Conservation (phyloP, 2,888 invertebrate genomes). For the Timandra comae region DNA sequence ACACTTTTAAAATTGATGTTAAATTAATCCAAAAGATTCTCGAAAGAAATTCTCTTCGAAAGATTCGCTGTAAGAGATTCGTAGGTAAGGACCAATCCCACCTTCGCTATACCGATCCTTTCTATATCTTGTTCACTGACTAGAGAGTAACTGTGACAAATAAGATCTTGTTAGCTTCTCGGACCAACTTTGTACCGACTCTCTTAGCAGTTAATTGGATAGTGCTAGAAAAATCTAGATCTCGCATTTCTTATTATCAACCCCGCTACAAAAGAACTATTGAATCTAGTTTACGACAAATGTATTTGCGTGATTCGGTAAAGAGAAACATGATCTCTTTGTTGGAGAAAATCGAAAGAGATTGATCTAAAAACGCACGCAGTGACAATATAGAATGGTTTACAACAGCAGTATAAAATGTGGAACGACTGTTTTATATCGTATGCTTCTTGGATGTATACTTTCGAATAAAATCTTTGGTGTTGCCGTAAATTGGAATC, state of each 20-base stretch:
- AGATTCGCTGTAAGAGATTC: too few species aligned
- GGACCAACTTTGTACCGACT: neutral
- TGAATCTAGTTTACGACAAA: neutral
- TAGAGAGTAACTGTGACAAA: neutral
- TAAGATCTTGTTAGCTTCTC: neutral
- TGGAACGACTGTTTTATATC: neutral
- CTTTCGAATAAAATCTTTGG: neutral
- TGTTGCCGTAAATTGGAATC: neutral
- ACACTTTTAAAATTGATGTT: neutral
- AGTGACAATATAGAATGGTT: neutral
- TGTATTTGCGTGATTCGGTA: neutral
- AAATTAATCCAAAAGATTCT: neutral
- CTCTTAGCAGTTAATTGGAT: neutral
- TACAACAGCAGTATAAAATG: constrained; percentile 5
- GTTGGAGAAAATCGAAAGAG: constrained; percentile 6
- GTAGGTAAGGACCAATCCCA: too few species aligned
- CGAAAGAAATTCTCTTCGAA: neutral
- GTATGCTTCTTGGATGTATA: neutral
- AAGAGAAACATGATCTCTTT: constrained; percentile 7
- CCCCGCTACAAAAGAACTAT: neutral
- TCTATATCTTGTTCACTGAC: too few species aligned
- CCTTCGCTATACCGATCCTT: too few species aligned
- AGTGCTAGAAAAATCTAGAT: neutral
- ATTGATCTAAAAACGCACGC: constrained; percentile 6
- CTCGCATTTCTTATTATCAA: neutral